phyloP scores from a whole-genome alignment of 1,140 invertebrate species.

The Heliothis virescens region DNA sequence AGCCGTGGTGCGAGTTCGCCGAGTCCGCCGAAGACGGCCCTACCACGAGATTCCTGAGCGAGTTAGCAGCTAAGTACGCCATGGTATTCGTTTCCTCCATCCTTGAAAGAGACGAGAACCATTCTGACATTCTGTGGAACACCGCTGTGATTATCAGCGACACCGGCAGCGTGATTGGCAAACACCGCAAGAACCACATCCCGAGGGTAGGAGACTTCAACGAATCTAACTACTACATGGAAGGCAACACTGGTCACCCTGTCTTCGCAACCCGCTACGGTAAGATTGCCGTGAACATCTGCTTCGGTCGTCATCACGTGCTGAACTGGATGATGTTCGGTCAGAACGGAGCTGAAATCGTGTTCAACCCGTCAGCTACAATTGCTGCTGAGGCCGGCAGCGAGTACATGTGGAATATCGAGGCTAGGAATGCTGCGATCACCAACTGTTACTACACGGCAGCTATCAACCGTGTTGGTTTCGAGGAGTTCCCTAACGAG shows the following conservation, averaged over 20 bases:
- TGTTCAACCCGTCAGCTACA: slow-evolving; percentile 99
- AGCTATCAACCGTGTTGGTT: slow-evolving; percentile 98
- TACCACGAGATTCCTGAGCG: slow-evolving; percentile 93
- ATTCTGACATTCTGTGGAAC: slow-evolving; percentile 98
- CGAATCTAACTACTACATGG: slow-evolving; percentile 99
- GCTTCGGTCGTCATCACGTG: slow-evolving; percentile 99
- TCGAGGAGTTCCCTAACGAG: slow-evolving; percentile 90
- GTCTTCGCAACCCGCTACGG: slow-evolving; percentile 96
- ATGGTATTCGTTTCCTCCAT: slow-evolving; percentile 99
- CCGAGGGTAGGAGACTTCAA: slow-evolving; percentile 99
- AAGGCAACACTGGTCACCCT: slow-evolving; percentile 97
- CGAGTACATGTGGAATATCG: slow-evolving; percentile 98
- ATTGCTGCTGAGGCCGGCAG: slow-evolving; percentile 90
- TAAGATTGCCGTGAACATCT: slow-evolving; percentile 98
- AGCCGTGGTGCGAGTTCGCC: slow-evolving; percentile 99
- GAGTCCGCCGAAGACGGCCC: slow-evolving; percentile 96
- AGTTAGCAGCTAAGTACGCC: slow-evolving; percentile 94
- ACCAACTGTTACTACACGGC: slow-evolving; percentile 98
- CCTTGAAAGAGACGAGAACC: slow-evolving; percentile 95
- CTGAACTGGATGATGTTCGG: slow-evolving; percentile 99
- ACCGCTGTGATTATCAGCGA: slow-evolving; percentile 97
- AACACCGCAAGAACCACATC: slow-evolving; percentile 99
- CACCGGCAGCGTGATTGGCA: slow-evolving; percentile 95
- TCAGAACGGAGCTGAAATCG: slow-evolving; percentile 99
- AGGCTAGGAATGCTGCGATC: slow-evolving; percentile 98